Conservation (phyloP, 2,888 invertebrate genomes). For the Epirrita christyi region DNA sequence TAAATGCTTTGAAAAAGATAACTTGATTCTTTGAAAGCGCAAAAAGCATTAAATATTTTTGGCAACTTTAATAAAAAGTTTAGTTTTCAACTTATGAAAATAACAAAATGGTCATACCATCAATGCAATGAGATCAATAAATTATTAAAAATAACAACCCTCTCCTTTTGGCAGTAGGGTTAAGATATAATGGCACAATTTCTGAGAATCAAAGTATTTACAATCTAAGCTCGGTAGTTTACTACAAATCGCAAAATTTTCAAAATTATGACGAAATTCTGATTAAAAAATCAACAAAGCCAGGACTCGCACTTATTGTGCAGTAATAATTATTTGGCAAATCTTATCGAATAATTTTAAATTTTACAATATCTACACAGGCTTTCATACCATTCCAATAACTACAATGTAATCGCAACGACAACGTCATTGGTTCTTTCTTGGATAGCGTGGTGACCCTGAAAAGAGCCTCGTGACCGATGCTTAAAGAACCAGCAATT, state of each 20-base stretch:
- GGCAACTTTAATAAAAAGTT: conserved; percentile 11
- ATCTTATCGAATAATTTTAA: conserved; percentile 30
- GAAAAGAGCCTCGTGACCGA: no score
- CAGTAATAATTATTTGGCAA: conserved; percentile 43
- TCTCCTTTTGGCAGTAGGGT: conserved; percentile 7
- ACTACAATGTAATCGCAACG: conserved; percentile 4
- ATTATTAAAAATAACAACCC: conserved; percentile 1
- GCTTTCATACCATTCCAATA: not conserved
- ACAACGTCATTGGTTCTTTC: not conserved
- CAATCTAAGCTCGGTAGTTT: conserved; percentile 35
- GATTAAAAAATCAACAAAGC: conserved; percentile 6
- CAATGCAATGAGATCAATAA: not conserved
- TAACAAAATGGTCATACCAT: conserved; percentile 12
- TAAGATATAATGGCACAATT: conserved; percentile 25
- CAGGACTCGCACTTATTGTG: conserved; percentile 27
- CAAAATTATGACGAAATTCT: conserved; percentile 3
- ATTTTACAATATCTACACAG: conserved; percentile 69
- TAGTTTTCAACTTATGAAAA: conserved; percentile 10
- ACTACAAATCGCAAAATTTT: conserved; percentile 23
- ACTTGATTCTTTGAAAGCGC: conserved; percentile 14
- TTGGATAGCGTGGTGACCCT: no score
- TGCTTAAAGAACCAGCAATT: no score
- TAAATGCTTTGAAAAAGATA: conserved; percentile 14
- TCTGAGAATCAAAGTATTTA: conserved; percentile 29
- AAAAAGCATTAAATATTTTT: conserved; percentile 17